These are phyloP conservation scores for Abrostola tripartita DNA, from an alignment of 2,888 invertebrate genomes.

Conservation along the genomic window DNA sequence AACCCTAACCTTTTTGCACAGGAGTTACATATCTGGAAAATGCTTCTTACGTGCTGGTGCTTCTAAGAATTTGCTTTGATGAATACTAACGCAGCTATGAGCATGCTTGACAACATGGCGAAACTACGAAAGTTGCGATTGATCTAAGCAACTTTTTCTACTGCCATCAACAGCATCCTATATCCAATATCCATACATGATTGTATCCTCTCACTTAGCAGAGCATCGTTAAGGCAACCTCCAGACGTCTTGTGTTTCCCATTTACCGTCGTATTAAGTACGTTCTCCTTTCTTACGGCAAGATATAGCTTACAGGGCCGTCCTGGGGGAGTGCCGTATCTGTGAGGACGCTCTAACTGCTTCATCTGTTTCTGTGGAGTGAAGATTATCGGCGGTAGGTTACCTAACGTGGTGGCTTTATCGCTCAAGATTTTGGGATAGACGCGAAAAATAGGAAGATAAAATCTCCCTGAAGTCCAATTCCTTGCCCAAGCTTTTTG, in stretches of 20 bases:
- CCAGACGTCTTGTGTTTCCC: slow-evolving; percentile 49
- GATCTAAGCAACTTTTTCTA: no score
- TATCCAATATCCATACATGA: neutral
- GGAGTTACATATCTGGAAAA: no score
- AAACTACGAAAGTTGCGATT: no score
- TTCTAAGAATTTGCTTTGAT: no score
- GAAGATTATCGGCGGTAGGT: slow-evolving; percentile 44
- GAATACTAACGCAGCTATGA: no score
- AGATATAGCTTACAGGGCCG: slow-evolving; percentile 46
- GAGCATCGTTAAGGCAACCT: slow-evolving; percentile 25
- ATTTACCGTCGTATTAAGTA: slow-evolving; percentile 56
- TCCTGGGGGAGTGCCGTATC: slow-evolving; percentile 55
- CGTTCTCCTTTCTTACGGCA: slow-evolving; percentile 47
- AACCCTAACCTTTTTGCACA: neutral
- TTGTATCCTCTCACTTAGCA: slow-evolving; percentile 17
- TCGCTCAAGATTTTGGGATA: slow-evolving; percentile 12
- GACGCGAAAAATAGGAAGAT: slow-evolving; percentile 10
- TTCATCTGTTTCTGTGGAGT: slow-evolving; percentile 45
- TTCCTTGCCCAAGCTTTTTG: neutral
- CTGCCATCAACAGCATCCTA: no score
- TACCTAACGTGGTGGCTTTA: slow-evolving; percentile 21
- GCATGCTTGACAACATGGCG: no score
- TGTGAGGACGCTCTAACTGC: slow-evolving; percentile 44
- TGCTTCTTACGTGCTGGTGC: no score
- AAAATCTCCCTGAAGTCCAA: slow-evolving; percentile 13